Base-by-base conservation (phyloP, 2,888 invertebrate species). In the Campoletis raptor region DNA sequence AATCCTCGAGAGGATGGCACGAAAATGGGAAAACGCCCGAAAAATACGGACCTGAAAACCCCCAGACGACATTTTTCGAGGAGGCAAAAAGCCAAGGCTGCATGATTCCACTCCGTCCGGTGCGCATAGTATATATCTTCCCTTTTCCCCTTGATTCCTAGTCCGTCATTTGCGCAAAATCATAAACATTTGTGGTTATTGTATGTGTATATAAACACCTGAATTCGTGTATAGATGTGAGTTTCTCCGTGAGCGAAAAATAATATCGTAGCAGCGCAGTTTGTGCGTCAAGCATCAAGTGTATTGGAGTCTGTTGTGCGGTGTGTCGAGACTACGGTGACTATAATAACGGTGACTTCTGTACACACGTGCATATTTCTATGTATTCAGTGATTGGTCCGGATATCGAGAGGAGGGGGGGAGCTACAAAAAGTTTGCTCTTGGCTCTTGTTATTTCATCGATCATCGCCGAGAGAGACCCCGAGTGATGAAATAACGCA, bases 1-100 rank as follows among this genome's bases (percentile, higher is more conserved):
- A 18, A 48, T 6, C n/a, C 18, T 48, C 18, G 6, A 15, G 18
- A 15, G 15, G 48, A 48, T 48, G 48, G 15, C 15, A 48, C 48
- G 48, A 5, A 5, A 48, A 48, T 48, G 18, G 48, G n/a, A n/a
- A 70, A 30, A 9, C 36, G 45, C 54, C n/a, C 54, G 54, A 54
- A 54, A 24, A 21, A 8, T 88, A 90, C 92, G 89, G 69, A 78
- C 89, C 92, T 92, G 91, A 86, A 77, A 81, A 52, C 57, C 81
- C 77, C 89, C 91, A 91, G 91, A 91, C 92, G 91, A 91, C 90
- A 92, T 92, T 92, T 61, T 92, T 92, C 90, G 88, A 88, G 89
- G 88, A 88, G 89, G 87, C 85, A 90, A 91, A 79, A 61, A 61
- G 61, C 61, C 81, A 73, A 21, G 52, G 81, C 57, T 79, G n/a